Evolutionary conservation across 2,888 invertebrate species (phyloP), one percentile per base, ranked within the genome.

Genomic region (Eupithecia vulgata): DNA sequence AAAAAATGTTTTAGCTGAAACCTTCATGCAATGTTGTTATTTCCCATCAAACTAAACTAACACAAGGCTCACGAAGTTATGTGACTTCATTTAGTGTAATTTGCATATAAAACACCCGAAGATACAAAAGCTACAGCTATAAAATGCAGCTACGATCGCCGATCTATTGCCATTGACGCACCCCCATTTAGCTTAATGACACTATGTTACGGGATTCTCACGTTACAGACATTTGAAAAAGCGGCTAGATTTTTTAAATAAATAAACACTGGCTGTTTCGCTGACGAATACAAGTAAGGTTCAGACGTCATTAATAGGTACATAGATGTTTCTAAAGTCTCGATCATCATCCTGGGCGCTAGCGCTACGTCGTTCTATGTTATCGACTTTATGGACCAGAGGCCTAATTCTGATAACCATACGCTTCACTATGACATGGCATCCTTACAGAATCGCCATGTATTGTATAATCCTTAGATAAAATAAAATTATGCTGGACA

Each of bases 261-360:
- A n/a, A n/a, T n/a, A n/a, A n/a, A 95, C 97, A 73, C 90, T 99
- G 72, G 95, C 97, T 94, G 95, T 71, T 99, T 99, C 89, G 98
- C 99, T 5, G 93, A 96, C 71, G 94, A 97, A 67, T 95, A 98
- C 87, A 97, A 97, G 92, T 95, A 88, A 88, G 92, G 88, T 5
- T 42, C 13, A 42, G 42, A 30, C 2, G 4, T 30, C 30, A 30
- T 30, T 4, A 30, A 30, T 30, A 30, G 30, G 30, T 30, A 30
- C 30, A 30, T 30, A 30, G 30, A 30, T 30, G 30, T 30, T 30
- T 30, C 30, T 30, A 30, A 30, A 30, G 30, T 30, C 30, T 30
- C 30, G 30, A 30, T 30, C 30, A 30, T 30, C 30, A 30, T 3
- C 30, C 30, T 30, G 30, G 30, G 30, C n/a, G n/a, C n/a, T n/a